Evolutionary conservation across 2,113 vertebrate genomes (phyloP).

Genomic region (Ahaetulla prasina): DNA sequence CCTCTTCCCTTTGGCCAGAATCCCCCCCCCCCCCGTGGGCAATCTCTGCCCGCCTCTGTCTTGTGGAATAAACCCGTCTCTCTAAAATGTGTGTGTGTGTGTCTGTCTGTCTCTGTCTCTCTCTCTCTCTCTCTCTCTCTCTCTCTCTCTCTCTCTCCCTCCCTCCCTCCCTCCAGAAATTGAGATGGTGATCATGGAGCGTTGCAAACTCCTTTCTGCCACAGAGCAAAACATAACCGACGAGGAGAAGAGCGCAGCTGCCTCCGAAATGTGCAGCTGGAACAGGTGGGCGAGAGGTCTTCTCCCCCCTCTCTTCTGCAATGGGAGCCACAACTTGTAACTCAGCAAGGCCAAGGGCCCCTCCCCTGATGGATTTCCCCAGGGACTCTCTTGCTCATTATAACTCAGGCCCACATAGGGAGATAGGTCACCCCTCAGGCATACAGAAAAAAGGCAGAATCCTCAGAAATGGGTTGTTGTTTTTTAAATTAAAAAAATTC

Average conservation of each 20-base stretch:
- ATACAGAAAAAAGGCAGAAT: not conserved
- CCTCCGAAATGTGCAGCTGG: constrained; percentile 74
- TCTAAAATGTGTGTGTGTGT: too few species aligned
- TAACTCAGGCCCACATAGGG: not conserved
- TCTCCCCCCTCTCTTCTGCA: too few species aligned
- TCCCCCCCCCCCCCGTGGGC: not conserved
- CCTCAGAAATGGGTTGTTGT: not conserved
- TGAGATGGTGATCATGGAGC: constrained; percentile 99
- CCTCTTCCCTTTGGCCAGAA: not conserved
- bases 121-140: too few species aligned
- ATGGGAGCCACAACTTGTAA: not conserved
- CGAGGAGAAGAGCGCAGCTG: constrained; percentile 91
- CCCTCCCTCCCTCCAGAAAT: constrained; percentile 79
- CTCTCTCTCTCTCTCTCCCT: too few species aligned
- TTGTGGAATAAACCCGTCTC: not conserved
- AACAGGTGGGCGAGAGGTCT: constrained; percentile 74
- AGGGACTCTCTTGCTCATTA: not conserved
- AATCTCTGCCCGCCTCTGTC: accelerated
- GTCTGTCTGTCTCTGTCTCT: too few species aligned
- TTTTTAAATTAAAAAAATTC: not conserved
- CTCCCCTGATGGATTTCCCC: not conserved
- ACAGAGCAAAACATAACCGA: constrained; percentile 95
- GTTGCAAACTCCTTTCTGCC: constrained; percentile 77
- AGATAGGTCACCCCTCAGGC: not conserved
- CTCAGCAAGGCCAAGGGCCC: not conserved